A percentile compares a stretch with the other conserved stretches of the same genome.
Conservation (phyloP, 2,888 invertebrate genomes). For the Julus scanicus region DNA sequence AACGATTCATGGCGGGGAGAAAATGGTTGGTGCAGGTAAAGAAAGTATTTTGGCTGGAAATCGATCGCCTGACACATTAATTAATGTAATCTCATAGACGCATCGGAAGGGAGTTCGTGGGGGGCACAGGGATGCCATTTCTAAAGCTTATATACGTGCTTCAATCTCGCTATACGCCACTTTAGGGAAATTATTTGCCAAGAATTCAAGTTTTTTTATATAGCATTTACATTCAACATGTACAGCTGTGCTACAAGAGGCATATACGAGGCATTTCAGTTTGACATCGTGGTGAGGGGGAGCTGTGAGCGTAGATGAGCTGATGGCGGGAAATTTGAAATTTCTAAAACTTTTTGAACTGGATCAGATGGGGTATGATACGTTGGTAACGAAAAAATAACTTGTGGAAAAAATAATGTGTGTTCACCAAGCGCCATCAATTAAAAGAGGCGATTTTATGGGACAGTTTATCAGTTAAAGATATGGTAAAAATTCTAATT, state of each 20-base stretch:
- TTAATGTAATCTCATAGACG: conserved; percentile 45
- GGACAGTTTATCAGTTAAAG: too few relatives aligned
- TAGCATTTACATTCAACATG: too few relatives aligned
- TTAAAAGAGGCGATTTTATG: too few relatives aligned
- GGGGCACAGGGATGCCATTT: neutral
- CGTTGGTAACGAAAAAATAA: too few relatives aligned
- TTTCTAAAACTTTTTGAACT: too few relatives aligned
- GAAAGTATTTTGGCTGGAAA: conserved; percentile 47
- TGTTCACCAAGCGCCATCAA: too few relatives aligned
- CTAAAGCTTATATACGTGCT: neutral
- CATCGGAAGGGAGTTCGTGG: conserved; percentile 31
- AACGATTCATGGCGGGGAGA: conserved; percentile 6
- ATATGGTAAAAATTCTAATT: too few relatives aligned
- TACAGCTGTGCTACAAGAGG: neutral
- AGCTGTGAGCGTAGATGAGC: neutral
- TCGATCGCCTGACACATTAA: conserved; percentile 41
- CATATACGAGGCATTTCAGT: neutral
- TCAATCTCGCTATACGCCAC: neutral
- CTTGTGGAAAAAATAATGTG: too few relatives aligned
- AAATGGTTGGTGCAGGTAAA: conserved; percentile 32
- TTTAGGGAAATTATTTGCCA: neutral
- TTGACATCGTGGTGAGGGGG: neutral
- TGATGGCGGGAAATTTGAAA: too few relatives aligned
- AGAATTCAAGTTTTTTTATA: neutral
- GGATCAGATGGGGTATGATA: too few relatives aligned